Percentiles rank a stretch among this genome's conserved stretches.
These are phyloP conservation scores for Dendropsophus ebraccatus DNA, from an alignment of 2,113 vertebrate species.

Conservation along the genomic window DNA sequence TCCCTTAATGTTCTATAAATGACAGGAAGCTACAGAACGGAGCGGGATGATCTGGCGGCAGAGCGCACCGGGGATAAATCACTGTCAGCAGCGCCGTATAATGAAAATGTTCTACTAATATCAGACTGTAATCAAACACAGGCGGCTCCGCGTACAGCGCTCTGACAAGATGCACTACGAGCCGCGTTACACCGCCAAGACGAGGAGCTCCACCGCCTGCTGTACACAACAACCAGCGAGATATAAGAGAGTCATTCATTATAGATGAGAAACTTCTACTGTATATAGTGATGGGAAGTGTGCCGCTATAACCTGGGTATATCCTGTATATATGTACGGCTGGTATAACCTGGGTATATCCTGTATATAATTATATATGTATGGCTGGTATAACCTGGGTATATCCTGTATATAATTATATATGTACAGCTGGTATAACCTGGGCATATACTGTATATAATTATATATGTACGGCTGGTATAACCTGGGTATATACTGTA, in stretches of 20 bases:
- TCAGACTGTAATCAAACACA: conserved; percentile 16
- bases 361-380: too few species aligned
- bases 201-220: not conserved
- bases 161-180: not conserved
- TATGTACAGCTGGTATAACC: too few species aligned
- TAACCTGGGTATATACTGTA: too few species aligned
- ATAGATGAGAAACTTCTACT: too few species aligned
- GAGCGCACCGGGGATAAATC: not conserved
- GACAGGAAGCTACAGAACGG: not conserved
- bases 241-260: not conserved
- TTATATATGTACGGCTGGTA: too few species aligned
- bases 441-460: too few species aligned
- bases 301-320: not conserved
- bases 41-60: not conserved
- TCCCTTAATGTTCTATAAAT: conserved; percentile 17
- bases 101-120: conserved; percentile 20
- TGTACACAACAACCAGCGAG: not conserved
- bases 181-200: not conserved
- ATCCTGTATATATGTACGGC: too few species aligned
- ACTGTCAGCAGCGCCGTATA: not conserved
- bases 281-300: too few species aligned
- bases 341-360: too few species aligned
- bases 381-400: too few species aligned
- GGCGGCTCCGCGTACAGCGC: not conserved
- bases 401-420: too few species aligned